Evolutionary conservation across 2,113 vertebrate genomes (phyloP).

Genomic region (Mobula hypostoma): DNA sequence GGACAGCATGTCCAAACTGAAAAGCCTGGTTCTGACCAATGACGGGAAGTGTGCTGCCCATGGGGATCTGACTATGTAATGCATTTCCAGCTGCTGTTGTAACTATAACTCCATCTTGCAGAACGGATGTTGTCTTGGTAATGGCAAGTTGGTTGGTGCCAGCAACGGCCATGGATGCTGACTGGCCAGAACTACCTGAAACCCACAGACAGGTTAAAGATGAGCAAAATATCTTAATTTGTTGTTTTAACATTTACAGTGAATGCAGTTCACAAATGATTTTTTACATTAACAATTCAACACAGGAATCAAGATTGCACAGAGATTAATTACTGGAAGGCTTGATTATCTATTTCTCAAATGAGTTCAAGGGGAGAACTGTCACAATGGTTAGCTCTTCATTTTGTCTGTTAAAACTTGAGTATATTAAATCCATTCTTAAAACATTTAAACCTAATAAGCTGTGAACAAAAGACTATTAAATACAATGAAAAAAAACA

Average conservation of each 20-base stretch:
- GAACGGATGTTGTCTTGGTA: constrained; percentile 70
- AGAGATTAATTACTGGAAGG: background rate
- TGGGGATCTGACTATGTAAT: constrained; percentile 62
- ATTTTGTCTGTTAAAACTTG: background rate
- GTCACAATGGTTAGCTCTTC: background rate
- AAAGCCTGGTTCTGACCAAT: constrained; percentile 62
- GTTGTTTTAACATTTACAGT: background rate
- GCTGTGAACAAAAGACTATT: background rate
- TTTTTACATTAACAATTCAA: constrained; percentile 16
- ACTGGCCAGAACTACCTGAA: constrained; percentile 55
- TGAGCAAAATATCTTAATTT: constrained; percentile 15
- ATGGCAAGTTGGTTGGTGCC: constrained; percentile 68
- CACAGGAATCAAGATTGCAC: background rate
- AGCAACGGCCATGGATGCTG: constrained; percentile 66
- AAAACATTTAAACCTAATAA: background rate
- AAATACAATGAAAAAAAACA: background rate
- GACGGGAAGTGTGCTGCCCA: constrained; percentile 63
- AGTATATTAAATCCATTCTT: background rate
- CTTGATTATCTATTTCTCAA: background rate
- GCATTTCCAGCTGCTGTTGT: constrained; percentile 64
- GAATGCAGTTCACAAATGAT: background rate
- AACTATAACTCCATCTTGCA: constrained; percentile 70
- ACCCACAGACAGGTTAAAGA: constrained; percentile 2
- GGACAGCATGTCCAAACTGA: constrained; percentile 65
- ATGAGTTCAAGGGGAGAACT: background rate